Evolutionary conservation across 2,888 invertebrate genomes (phyloP).

Genomic region (Corythucha ciliata): DNA sequence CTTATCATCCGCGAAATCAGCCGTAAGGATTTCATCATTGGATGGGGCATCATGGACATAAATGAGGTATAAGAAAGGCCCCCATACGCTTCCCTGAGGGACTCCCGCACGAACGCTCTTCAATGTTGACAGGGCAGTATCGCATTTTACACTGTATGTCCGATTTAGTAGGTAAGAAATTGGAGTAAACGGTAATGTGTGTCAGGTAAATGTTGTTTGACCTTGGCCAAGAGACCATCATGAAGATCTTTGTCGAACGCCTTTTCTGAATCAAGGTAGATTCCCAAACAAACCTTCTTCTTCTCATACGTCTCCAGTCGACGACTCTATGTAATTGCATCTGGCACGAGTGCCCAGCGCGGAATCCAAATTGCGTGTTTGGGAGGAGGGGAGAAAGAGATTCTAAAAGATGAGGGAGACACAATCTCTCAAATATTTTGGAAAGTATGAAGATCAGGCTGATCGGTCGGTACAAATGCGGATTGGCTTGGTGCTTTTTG

Average conservation of each 20-base stretch:
- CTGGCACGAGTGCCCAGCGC: slow-evolving; percentile 24
- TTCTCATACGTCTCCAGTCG: slow-evolving; percentile 8
- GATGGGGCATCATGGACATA: background rate
- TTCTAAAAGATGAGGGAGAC: slow-evolving; percentile 8
- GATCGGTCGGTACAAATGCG: slow-evolving; percentile 23
- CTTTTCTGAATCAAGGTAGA: slow-evolving; percentile 27
- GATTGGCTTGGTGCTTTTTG: background rate
- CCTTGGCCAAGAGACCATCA: too few species aligned
- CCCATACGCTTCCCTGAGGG: too few species aligned
- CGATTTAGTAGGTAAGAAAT: too few species aligned
- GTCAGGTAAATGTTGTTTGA: too few species aligned
- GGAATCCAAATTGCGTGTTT: slow-evolving; percentile 28
- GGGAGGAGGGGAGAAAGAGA: slow-evolving; percentile 26
- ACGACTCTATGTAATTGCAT: slow-evolving; percentile 28
- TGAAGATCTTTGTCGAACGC: slow-evolving; percentile 32
- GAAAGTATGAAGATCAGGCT: slow-evolving; percentile 17
- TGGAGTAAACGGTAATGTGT: too few species aligned
- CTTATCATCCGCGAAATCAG: slow-evolving; percentile 7
- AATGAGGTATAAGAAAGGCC: slow-evolving; percentile 1
- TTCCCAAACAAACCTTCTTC: slow-evolving; percentile 22
- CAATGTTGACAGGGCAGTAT: background rate
- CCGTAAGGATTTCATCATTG: background rate
- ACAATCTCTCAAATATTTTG: slow-evolving; percentile 23
- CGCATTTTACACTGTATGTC: too few species aligned
- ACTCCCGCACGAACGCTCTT: background rate